These are phyloP conservation scores for Nymphalis urticae DNA, from an alignment of 2,888 invertebrate genomes.

Conservation along the genomic window DNA sequence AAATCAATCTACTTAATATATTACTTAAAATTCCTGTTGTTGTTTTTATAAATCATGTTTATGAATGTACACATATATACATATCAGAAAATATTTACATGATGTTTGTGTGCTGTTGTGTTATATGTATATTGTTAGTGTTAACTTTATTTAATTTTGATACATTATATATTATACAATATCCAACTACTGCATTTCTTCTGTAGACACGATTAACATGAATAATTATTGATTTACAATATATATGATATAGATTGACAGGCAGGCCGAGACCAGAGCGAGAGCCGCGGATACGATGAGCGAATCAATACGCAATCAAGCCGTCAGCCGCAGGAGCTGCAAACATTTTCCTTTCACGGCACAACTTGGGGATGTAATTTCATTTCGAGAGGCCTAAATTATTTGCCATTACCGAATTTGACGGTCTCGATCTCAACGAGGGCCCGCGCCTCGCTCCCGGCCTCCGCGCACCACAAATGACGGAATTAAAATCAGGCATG, in stretches of 20 bases:
- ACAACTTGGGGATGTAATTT: conserved; percentile 44
- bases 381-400: conserved; percentile 56
- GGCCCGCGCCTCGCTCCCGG: conserved; percentile 3
- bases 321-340: conserved; percentile 54
- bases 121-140: too few relatives aligned
- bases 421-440: conserved; percentile 24
- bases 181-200: too few relatives aligned
- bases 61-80: too few relatives aligned
- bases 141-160: too few relatives aligned
- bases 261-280: background rate
- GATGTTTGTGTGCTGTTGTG: too few relatives aligned
- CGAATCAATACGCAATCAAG: conserved; percentile 62
- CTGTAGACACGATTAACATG: too few relatives aligned
- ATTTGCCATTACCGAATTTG: conserved; percentile 44
- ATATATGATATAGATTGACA: background rate
- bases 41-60: too few relatives aligned
- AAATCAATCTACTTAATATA: too few relatives aligned
- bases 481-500: conserved; percentile 22
- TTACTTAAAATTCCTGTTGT: too few relatives aligned
- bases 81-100: too few relatives aligned
- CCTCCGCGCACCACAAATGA: conserved; percentile 17
- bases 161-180: too few relatives aligned
- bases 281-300: conserved; percentile 39
- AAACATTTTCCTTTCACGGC: conserved; percentile 58
- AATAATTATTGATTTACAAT: too few relatives aligned